Evolutionary conservation across 2,888 invertebrate species (phyloP).

Genomic region (Conistra vaccinii): DNA sequence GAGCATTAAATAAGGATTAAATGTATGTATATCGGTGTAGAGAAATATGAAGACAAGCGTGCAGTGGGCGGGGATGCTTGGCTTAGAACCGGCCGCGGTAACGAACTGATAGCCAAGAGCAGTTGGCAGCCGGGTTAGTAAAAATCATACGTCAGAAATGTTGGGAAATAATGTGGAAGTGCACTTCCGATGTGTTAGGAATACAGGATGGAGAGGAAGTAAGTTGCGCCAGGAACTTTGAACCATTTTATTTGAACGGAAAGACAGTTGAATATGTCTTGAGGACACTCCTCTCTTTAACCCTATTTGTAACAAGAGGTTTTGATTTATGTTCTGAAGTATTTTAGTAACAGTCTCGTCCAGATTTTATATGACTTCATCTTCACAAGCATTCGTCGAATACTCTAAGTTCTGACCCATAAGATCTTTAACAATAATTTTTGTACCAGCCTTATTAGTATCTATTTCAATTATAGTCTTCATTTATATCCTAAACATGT

Average conservation of each 20-base stretch:
- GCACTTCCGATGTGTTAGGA: slow-evolving; percentile 52
- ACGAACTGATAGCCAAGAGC: slow-evolving; percentile 73
- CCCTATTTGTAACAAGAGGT: not conserved
- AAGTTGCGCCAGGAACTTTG: slow-evolving; percentile 44
- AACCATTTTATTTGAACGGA: slow-evolving; percentile 33
- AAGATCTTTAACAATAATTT: not conserved
- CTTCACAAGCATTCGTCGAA: not conserved
- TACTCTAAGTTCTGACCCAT: not conserved
- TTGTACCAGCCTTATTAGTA: not conserved
- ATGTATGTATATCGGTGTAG: slow-evolving; percentile 52
- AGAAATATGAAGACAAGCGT: slow-evolving; percentile 65
- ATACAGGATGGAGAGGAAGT: slow-evolving; percentile 50
- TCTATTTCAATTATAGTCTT: slow-evolving; percentile 11
- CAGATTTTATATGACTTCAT: not conserved
- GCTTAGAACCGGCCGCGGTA: slow-evolving; percentile 70
- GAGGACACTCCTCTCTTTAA: slow-evolving; percentile 3
- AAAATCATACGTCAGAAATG: slow-evolving; percentile 68
- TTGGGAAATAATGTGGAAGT: slow-evolving; percentile 58
- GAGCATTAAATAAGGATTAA: slow-evolving; percentile 67
- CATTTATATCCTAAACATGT: slow-evolving; percentile 8
- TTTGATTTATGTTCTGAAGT: slow-evolving; percentile 1
- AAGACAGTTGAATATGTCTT: slow-evolving; percentile 23
- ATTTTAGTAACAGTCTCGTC: not conserved
- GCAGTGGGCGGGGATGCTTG: slow-evolving; percentile 71
- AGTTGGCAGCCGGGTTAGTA: slow-evolving; percentile 72